These are phyloP conservation scores for Pyrochroa serraticornis DNA, from an alignment of 2,888 invertebrate species.

Conservation along the genomic window DNA sequence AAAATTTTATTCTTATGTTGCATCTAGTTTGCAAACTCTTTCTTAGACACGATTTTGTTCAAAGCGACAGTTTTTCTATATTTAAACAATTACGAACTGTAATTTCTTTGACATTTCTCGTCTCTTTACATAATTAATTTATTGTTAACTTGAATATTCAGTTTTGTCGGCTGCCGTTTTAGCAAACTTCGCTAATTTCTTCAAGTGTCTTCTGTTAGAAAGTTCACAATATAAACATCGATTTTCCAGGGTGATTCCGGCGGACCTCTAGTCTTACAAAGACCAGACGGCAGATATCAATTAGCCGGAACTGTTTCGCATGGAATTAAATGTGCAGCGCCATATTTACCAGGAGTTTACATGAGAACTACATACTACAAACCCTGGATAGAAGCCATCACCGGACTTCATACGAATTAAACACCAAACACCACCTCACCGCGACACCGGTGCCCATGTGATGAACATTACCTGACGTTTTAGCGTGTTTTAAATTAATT, in stretches of 20 bases:
- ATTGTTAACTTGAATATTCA: too few relatives aligned
- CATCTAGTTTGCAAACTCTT: too few relatives aligned
- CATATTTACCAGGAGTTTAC: conserved; percentile 90
- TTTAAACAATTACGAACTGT: too few relatives aligned
- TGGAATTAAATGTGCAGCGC: conserved; percentile 93
- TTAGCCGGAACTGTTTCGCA: conserved; percentile 92
- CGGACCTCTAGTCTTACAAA: conserved; percentile 83
- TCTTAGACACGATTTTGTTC: too few relatives aligned
- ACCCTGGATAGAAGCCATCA: conserved; percentile 87
- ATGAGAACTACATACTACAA: conserved; percentile 93
- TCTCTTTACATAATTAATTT: too few relatives aligned
- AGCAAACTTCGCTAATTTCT: too few relatives aligned
- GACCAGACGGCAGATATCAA: conserved; percentile 85
- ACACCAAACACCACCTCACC: not conserved
- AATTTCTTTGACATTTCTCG: too few relatives aligned
- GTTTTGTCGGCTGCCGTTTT: too few relatives aligned
- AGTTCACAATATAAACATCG: too few relatives aligned
- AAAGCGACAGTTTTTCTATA: too few relatives aligned
- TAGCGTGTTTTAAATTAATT: conserved; percentile 20
- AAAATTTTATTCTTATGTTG: too few relatives aligned
- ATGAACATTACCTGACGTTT: conserved; percentile 44
- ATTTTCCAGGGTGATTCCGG: conserved; percentile 85
- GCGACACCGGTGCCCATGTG: conserved; percentile 34
- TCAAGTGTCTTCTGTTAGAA: too few relatives aligned
- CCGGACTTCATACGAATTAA: conserved; percentile 64